Conservation (phyloP, 1,140 invertebrate genomes). For the Anthonomus grandis region DNA sequence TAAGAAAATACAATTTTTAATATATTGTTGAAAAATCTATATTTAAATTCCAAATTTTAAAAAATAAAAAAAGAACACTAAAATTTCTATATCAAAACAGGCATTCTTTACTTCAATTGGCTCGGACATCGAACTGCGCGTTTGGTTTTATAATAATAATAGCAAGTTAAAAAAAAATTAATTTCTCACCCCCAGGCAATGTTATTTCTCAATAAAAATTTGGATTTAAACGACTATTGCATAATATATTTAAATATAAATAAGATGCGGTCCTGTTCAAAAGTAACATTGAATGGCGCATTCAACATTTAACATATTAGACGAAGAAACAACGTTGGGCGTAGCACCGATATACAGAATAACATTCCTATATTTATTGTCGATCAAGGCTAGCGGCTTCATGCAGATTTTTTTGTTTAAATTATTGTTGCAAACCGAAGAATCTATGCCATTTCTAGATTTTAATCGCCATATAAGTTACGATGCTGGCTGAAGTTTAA, state of each 20-base stretch:
- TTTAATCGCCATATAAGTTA: background rate
- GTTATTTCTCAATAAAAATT: background rate
- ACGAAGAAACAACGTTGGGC: constrained; percentile 21
- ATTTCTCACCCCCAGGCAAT: too few species aligned
- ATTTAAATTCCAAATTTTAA: too few species aligned
- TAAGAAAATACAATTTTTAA: too few species aligned
- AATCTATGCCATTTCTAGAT: constrained; percentile 6
- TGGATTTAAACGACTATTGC: background rate
- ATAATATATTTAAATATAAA: background rate
- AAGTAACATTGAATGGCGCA: constrained; percentile 19
- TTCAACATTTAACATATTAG: constrained; percentile 23
- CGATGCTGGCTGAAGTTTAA: too few species aligned
- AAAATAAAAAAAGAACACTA: too few species aligned
- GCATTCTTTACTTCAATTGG: too few species aligned
- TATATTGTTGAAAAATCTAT: too few species aligned
- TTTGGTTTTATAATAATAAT: too few species aligned
- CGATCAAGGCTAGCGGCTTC: constrained; percentile 25
- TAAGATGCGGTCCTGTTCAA: constrained; percentile 14
- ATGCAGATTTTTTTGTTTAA: constrained; percentile 20
- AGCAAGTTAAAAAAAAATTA: too few species aligned
- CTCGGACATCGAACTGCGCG: too few species aligned
- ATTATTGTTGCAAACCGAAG: constrained; percentile 15
- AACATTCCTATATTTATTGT: constrained; percentile 27
- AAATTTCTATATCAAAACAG: too few species aligned
- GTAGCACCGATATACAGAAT: constrained; percentile 20